phyloP scores from a whole-genome alignment of 2,888 invertebrate genomes.

The Eurois occulta region DNA sequence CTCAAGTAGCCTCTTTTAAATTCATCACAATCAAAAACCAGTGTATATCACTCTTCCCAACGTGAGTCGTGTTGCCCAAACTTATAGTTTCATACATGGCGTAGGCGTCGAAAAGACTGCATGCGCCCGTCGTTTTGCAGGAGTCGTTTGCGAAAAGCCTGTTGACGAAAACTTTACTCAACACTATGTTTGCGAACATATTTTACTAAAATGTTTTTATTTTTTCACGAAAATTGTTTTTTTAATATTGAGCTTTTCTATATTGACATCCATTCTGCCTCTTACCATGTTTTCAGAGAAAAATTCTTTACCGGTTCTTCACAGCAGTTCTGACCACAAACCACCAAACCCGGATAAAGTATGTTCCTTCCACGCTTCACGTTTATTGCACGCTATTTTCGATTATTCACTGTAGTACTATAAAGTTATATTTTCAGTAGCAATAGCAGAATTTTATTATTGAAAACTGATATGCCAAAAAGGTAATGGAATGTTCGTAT shows the following conservation, averaged over 20 bases:
- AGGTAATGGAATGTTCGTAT: neutral
- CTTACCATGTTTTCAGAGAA: neutral
- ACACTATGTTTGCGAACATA: neutral
- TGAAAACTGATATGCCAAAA: neutral
- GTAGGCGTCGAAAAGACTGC: neutral
- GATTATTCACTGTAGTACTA: neutral
- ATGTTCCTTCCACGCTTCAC: neutral
- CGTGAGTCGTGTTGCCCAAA: neutral
- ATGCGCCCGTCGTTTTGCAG: neutral
- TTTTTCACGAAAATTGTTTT: neutral
- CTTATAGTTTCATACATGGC: neutral
- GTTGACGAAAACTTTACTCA: neutral
- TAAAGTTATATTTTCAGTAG: no score
- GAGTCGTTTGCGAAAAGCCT: neutral
- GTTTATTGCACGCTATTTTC: neutral
- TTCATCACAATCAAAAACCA: neutral
- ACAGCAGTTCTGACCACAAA: neutral
- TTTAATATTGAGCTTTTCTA: neutral
- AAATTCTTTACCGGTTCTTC: neutral
- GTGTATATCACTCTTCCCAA: neutral
- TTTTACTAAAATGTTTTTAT: neutral
- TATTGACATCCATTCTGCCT: neutral
- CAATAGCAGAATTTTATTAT: neutral
- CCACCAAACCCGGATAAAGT: neutral
- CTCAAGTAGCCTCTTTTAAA: neutral